Base-by-base conservation (phyloP, 2,888 invertebrate genomes). In the Resseliella maxima region DNA sequence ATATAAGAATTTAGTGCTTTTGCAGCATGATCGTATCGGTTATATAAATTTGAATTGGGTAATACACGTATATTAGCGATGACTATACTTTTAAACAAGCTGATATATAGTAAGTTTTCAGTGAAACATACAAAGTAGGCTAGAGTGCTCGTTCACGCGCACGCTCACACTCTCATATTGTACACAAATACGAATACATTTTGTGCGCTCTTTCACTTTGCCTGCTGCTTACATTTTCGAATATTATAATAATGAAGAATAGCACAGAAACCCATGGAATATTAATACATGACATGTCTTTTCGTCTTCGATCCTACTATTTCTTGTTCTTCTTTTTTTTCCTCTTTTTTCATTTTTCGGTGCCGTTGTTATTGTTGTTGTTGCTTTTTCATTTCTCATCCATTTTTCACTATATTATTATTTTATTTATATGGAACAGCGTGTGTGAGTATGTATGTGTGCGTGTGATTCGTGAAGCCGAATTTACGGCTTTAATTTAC, bases 121-220 rank as follows among this genome's bases (percentile, higher is more conserved):
- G n/a, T n/a, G n/a, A n/a, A 72, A 35, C 72, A 72, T 72, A 72
- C 72, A 72, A 72, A 72, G 72, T 72, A 72, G 72, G 72, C 72
- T 72, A 59, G 24, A 72, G 35, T 8, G 41, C 41, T 31, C 35
- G 72, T 72, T 72, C 72, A 72, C 72, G 72, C 72, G 72, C 72
- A 72, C 72, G 31, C 72, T 72, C 72, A 72, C 15, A 31, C 72
- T 15, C 46, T n/a, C 8, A 50, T 15, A 8, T 41, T 41, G 46
- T 18, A 50, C 18, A 50, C 8, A 50, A 2, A 41, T 12, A 41
- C 41, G 12, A 5, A 41, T 12, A 41, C 6, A 41, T 5, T 10
- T 45, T 10, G 5, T 10, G 8, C 12, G 12, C 5, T 5, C 45
- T 45, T 12, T 45, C 8, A 12, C 45, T 45, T 45, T 45, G 45